phyloP scores from a whole-genome alignment of 1,140 invertebrate species.

The Ceratosolen fusciceps region DNA sequence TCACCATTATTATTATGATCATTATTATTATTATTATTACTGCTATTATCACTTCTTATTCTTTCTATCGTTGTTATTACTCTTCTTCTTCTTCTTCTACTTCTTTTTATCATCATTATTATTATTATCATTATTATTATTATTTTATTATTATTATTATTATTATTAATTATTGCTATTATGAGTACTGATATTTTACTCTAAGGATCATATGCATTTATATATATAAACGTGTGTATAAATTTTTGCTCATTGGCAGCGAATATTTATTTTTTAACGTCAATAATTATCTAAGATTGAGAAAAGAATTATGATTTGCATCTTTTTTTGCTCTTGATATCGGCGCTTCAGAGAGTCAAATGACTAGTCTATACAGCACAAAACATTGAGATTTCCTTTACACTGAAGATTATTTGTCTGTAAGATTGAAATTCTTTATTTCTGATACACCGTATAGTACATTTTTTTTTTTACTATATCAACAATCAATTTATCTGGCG shows the following conservation, averaged over 20 bases:
- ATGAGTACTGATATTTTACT: constrained; percentile 53
- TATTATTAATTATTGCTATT: constrained; percentile 51
- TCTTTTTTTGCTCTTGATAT: constrained; percentile 52
- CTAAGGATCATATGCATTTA: constrained; percentile 43
- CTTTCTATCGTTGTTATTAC: constrained; percentile 55
- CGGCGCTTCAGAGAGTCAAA: constrained; percentile 63
- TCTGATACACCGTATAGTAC: constrained; percentile 43
- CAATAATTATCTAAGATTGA: constrained; percentile 26
- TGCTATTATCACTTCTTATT: constrained; percentile 52
- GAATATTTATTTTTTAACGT: constrained; percentile 38
- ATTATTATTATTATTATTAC: constrained; percentile 54
- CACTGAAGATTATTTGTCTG: constrained; percentile 55
- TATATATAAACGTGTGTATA: constrained; percentile 8
- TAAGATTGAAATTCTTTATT: constrained; percentile 60
- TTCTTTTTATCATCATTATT: constrained; percentile 39
- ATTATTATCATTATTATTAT: constrained; percentile 58
- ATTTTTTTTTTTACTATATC: constrained; percentile 45
- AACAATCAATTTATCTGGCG: constrained; percentile 7
- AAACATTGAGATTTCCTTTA: constrained; percentile 67
- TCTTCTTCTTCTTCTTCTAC: constrained; percentile 30
- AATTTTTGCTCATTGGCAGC: constrained; percentile 20
- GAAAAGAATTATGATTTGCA: constrained; percentile 10
- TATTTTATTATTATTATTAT: constrained; percentile 55
- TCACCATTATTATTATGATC: constrained; percentile 56
- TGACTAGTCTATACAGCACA: constrained; percentile 69